Evolutionary conservation across 2,888 invertebrate genomes (phyloP).

Genomic region (Drosophila paramelanica): DNA sequence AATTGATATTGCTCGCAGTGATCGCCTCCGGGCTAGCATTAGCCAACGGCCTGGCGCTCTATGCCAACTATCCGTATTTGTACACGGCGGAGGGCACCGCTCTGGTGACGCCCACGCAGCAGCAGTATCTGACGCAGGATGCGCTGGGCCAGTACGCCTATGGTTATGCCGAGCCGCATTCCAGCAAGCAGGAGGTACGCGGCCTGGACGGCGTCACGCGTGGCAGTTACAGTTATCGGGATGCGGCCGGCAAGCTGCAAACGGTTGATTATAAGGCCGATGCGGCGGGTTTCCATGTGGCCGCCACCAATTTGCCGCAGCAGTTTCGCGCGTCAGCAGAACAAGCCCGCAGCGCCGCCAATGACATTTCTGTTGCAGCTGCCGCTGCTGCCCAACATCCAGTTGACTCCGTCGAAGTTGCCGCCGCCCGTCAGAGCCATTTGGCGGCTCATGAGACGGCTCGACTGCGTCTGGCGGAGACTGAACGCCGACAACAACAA

Average conservation of each 20-base stretch:
- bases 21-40: constrained; percentile 65
- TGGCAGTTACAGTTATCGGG: constrained; percentile 88
- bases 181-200: constrained; percentile 87
- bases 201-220: constrained; percentile 87
- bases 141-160: constrained; percentile 88
- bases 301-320: constrained; percentile 87
- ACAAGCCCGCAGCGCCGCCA: constrained; percentile 5
- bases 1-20: constrained; percentile 71
- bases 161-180: constrained; percentile 87
- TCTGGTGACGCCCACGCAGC: constrained; percentile 83
- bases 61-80: constrained; percentile 65
- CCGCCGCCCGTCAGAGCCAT: constrained; percentile 75
- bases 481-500: constrained; percentile 26
- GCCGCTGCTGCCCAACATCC: constrained; percentile 18
- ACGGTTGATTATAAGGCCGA: constrained; percentile 87
- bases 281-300: constrained; percentile 87
- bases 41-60: constrained; percentile 65
- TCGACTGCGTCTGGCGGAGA: constrained; percentile 69
- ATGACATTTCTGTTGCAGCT: not conserved
- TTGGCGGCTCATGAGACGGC: constrained; percentile 76
- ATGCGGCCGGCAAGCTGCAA: constrained; percentile 87
- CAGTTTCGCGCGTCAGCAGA: constrained; percentile 38
- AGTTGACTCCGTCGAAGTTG: constrained; percentile 72
- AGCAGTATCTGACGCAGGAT: constrained; percentile 87
- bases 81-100: constrained; percentile 79